Evolutionary conservation across 2,888 invertebrate species (phyloP).

Genomic region (Argyra leucocephala): DNA sequence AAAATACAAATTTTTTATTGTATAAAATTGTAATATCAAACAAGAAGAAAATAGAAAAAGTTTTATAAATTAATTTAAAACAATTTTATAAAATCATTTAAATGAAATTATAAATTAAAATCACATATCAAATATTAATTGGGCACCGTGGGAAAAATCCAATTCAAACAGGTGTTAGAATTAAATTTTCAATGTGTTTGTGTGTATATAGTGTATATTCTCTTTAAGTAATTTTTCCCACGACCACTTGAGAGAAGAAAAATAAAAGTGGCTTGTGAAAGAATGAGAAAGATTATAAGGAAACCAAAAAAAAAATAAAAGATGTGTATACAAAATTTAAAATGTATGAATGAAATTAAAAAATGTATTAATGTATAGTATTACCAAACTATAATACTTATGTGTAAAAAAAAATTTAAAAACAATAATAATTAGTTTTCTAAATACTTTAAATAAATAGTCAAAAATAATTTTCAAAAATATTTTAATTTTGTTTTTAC

Average conservation of each 20-base stretch:
- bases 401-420: too few species aligned
- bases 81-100: not conserved
- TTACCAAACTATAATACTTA: not conserved
- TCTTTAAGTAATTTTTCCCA: not conserved
- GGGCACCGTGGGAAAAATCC: constrained; percentile 7
- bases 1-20: not conserved
- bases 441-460: not conserved
- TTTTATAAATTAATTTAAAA: not conserved
- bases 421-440: not conserved
- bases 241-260: not conserved
- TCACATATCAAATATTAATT: not conserved
- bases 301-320: not conserved
- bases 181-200: not conserved
- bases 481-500: not conserved
- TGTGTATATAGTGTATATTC: not conserved
- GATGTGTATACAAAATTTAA: not conserved
- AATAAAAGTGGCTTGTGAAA: not conserved
- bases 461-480: not conserved
- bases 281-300: not conserved
- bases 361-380: not conserved
- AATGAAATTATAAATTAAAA: not conserved
- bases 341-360: not conserved
- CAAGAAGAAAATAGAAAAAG: not conserved
- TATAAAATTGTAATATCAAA: not conserved
- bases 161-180: constrained; percentile 10